A percentile compares a stretch with the other conserved stretches of the same genome.
phyloP scores from a whole-genome alignment of 2,113 vertebrate species.

The Rhombomys opimus region DNA sequence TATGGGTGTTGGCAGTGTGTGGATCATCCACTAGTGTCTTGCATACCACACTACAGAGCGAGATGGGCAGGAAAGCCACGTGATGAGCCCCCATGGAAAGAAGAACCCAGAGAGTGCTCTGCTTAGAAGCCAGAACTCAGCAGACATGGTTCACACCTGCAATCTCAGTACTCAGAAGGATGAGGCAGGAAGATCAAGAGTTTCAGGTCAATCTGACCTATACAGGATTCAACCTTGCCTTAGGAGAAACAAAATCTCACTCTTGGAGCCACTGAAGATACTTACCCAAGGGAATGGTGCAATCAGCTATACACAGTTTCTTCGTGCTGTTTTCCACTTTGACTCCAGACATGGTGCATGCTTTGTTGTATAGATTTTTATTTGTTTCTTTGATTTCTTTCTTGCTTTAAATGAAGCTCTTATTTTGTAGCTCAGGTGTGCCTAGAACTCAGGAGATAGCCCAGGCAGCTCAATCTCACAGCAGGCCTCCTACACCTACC shows the following conservation, averaged over 20 bases:
- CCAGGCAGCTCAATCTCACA: not conserved
- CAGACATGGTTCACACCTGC: not conserved
- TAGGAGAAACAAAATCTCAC: not conserved
- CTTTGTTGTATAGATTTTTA: not conserved
- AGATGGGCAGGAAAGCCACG: not conserved
- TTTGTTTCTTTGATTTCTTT: not conserved
- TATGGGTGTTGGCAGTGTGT: not conserved
- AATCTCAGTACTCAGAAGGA: not conserved
- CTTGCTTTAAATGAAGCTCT: not conserved
- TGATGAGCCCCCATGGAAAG: not conserved
- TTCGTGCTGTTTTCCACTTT: not conserved
- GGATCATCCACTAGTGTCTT: not conserved
- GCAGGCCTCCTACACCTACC: not conserved
- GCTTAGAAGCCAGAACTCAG: not conserved
- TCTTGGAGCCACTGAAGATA: not conserved
- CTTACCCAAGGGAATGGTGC: not conserved
- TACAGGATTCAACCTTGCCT: not conserved
- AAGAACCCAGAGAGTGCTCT: not conserved
- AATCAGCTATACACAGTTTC: not conserved
- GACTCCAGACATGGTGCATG: not conserved
- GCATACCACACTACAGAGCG: not conserved
- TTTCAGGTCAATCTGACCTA: not conserved
- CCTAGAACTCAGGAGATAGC: not conserved
- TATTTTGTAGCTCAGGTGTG: not conserved
- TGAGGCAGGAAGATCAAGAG: not conserved